These are phyloP conservation scores for Oxytorus armatus DNA, from an alignment of 2,888 invertebrate species.

Conservation along the genomic window DNA sequence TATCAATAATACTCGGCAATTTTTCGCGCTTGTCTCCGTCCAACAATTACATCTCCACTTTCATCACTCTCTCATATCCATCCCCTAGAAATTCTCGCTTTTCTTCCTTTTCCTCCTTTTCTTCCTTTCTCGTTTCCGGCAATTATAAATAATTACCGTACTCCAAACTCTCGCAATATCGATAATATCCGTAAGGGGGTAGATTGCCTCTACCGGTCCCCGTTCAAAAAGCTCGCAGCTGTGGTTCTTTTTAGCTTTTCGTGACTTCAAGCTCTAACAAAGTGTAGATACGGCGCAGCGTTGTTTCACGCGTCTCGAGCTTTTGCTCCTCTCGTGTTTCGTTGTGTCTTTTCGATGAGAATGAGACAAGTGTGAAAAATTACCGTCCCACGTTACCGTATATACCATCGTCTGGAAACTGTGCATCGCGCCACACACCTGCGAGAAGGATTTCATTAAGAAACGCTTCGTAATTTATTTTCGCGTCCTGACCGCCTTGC, in stretches of 20 bases:
- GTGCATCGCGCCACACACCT: conserved; percentile 60
- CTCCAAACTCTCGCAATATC: conserved; percentile 26
- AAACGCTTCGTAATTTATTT: conserved; percentile 79
- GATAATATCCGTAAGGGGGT: conserved; percentile 12
- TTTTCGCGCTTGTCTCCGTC: too few relatives aligned
- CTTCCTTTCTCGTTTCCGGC: neutral
- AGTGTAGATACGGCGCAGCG: conserved; percentile 4
- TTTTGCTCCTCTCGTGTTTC: conserved; percentile 15
- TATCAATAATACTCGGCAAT: too few relatives aligned
- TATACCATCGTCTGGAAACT: conserved; percentile 9
- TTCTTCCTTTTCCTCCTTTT: too few relatives aligned
- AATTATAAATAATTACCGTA: conserved; percentile 29
- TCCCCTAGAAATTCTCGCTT: too few relatives aligned
- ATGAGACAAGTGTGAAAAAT: conserved; percentile 79
- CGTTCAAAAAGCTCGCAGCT: neutral
- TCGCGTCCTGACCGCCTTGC: conserved; percentile 66
- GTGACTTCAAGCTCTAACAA: neutral
- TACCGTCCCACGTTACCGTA: conserved; percentile 57
- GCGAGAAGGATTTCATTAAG: conserved; percentile 79
- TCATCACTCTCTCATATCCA: too few relatives aligned
- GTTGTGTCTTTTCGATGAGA: conserved; percentile 69
- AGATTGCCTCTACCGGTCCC: too few relatives aligned
- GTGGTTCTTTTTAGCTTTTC: neutral
- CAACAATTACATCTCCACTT: too few relatives aligned
- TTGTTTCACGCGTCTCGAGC: neutral